A percentile compares a stretch with the other conserved stretches of the same genome.
These are phyloP conservation scores for Chloromyia formosa DNA, from an alignment of 2,888 invertebrate genomes.

Conservation along the genomic window DNA sequence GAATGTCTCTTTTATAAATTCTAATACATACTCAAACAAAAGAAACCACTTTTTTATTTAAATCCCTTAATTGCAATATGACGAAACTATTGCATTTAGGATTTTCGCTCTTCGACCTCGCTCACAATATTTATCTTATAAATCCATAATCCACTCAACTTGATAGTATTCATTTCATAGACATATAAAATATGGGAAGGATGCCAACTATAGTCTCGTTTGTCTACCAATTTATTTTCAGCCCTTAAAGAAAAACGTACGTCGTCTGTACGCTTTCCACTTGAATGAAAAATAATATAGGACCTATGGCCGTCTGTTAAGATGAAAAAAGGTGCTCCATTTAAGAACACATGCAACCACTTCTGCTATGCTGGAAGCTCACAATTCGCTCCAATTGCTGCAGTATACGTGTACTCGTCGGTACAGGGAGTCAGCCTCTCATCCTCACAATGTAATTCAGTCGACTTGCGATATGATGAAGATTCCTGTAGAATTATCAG, in stretches of 20 bases:
- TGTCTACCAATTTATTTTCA: slow-evolving; percentile 46
- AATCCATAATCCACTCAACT: slow-evolving; percentile 1
- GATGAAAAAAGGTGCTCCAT: neutral
- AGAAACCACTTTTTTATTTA: neutral
- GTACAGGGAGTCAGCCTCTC: neutral
- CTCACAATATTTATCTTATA: neutral
- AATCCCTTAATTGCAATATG: neutral
- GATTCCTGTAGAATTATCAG: slow-evolving; percentile 13
- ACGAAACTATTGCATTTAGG: neutral
- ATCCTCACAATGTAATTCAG: neutral
- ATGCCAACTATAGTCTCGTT: slow-evolving; percentile 48
- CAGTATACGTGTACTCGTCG: too few species aligned
- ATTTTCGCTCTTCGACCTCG: neutral
- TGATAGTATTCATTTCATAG: slow-evolving; percentile 43
- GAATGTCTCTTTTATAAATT: too few species aligned
- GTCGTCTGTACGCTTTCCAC: neutral
- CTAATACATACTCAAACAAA: too few species aligned
- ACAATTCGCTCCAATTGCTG: neutral
- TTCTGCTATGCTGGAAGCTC: neutral
- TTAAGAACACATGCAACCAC: slow-evolving; percentile 1
- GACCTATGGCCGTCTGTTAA: neutral
- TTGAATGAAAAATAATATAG: neutral
- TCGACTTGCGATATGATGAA: neutral
- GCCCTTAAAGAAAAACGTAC: slow-evolving; percentile 4
- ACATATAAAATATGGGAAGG: slow-evolving; percentile 46